These are phyloP conservation scores for Amphimedon queenslandica DNA, from an alignment of 37 sponge, comb jelly and placozoan species.

Conservation along the genomic window DNA sequence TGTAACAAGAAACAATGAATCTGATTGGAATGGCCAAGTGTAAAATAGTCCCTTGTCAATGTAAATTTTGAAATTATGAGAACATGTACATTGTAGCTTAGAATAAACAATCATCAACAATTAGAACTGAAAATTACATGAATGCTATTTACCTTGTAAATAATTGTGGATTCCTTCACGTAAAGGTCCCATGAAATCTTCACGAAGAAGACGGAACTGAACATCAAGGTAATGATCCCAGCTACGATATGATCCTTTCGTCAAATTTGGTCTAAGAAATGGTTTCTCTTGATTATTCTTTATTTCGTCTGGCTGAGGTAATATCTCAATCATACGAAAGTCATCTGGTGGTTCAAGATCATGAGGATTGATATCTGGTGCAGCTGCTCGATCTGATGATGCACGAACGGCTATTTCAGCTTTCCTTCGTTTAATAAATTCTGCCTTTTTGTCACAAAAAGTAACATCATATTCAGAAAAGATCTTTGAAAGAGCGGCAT, in stretches of 20 bases:
- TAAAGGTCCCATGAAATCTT: constrained; percentile 82
- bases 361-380: background rate
- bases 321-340: constrained; percentile 18
- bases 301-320: constrained; percentile 38
- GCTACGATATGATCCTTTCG: constrained; percentile 39
- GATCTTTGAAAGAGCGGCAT: background rate
- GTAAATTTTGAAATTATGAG: background rate
- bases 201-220: constrained; percentile 79
- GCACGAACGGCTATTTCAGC: background rate
- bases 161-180: constrained; percentile 53
- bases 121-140: background rate
- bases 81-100: constrained; percentile 1
- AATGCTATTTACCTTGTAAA: background rate
- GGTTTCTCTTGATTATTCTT: background rate
- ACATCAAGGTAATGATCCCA: constrained; percentile 77
- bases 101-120: too few relatives aligned
- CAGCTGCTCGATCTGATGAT: background rate
- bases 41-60: too few relatives aligned
- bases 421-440: background rate
- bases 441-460: background rate
- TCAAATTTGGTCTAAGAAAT: constrained; percentile 45
- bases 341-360: constrained; percentile 29
- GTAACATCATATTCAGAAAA: background rate
- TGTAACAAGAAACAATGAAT: too few relatives aligned
- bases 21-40: too few relatives aligned